Conservation (phyloP, 53 echinoderm and acorn worm genomes). For the Echinarachnius parma region DNA sequence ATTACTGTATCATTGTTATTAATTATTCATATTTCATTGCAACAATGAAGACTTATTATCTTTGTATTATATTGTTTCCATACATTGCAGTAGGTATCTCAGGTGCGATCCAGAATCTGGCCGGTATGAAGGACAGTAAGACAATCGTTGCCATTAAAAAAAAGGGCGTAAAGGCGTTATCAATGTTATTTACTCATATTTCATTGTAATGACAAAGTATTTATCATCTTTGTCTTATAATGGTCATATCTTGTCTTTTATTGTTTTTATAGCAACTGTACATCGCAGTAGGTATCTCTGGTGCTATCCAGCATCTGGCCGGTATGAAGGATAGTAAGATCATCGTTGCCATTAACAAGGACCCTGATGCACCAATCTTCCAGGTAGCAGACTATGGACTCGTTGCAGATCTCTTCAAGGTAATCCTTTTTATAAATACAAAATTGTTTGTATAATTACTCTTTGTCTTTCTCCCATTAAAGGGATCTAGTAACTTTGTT, state of each 20-base stretch:
- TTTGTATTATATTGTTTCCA: constrained; percentile 49
- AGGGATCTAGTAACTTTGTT: no score
- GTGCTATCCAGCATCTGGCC: constrained; percentile 94
- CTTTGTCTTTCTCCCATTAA: no score
- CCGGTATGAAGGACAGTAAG: constrained; percentile 97
- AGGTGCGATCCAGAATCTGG: constrained; percentile 94
- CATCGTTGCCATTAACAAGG: constrained; percentile 96
- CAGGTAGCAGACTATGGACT: constrained; percentile 78
- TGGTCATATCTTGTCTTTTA: no score
- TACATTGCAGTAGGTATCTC: constrained; percentile 98
- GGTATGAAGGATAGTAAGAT: constrained; percentile 97
- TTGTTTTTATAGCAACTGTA: constrained; percentile 68
- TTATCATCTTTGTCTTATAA: no score
- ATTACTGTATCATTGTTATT: no score
- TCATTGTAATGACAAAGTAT: no score
- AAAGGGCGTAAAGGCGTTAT: no score
- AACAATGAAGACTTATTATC: no score
- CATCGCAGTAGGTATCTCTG: constrained; percentile 96
- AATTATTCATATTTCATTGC: no score
- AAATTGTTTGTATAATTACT: no score
- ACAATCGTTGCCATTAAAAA: constrained; percentile 95
- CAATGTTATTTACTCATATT: no score
- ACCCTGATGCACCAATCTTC: constrained; percentile 95
- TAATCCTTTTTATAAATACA: constrained; percentile 13
- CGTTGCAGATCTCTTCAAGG: constrained; percentile 91